Evolutionary conservation across 2,797 vertebrate genomes (phyloP), one percentile per base, ranked within the genome.

Genomic region (Lepus townsendii): DNA sequence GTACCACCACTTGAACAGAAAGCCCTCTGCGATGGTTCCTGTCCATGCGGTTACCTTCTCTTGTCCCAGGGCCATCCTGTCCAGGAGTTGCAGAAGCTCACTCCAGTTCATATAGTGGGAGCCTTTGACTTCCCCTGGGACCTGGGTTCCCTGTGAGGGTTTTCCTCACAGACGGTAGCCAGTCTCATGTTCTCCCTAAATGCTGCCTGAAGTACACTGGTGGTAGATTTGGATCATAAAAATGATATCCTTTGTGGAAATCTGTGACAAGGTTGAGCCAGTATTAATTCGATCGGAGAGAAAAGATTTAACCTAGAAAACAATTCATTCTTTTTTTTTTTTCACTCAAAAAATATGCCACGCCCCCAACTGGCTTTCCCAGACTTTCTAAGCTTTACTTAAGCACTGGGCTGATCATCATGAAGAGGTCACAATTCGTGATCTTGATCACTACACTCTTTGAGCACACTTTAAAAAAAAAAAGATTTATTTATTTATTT

Each of bases 121-220:
- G 96, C 98, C 99, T 96, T 99, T 98, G 97, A 99, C 99, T 98
- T 99, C 99, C 0, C 99, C 7, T 99, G 57, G 99, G 98, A 96
- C 99, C 99, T 0, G 99, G 99, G 93, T 98, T 98, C 96, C 99
- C 91, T 0, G 98, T 98, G 57, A 99, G 99, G 0, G 99, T 98
- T 98, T 99, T 99, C 97, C 99, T 99, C 96, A 99, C 98, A 96
- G 99, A 99, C 65, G 99, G 92, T 99, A 99, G 97, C 99, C 99
- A n/a, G 99, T 99, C 98, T 99, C 99, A 0, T 99, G 99, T 94
- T 99, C 99, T 17, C 99, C 99, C 99, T 99, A 99, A 82, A 99
- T 98, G 0, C 99, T 99, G 14, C 99, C 99, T 0, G 99, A 99
- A 95, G 98, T 98, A 76, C 99, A 99, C 97, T 99, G 99, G 98